Conservation (phyloP, 1,140 invertebrate species). For the Drosophila willistoni region DNA sequence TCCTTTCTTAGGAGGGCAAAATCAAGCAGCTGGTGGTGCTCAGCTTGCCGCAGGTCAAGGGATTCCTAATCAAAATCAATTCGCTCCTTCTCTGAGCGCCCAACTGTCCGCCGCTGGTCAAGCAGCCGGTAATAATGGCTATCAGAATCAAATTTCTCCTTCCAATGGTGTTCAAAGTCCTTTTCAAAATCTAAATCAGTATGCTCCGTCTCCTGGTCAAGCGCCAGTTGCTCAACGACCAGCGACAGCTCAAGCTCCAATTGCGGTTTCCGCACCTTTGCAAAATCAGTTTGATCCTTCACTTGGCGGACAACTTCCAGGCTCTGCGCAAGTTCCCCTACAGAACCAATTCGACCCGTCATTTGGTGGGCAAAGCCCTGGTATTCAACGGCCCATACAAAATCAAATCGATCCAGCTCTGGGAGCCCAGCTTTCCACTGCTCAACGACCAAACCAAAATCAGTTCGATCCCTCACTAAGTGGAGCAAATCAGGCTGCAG, state of each 20-base stretch:
- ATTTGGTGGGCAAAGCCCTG: constrained; percentile 7
- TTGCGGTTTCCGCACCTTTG: constrained; percentile 8
- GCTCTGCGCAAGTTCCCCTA: constrained; percentile 25
- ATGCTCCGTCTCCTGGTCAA: constrained; percentile 20
- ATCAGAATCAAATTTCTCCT: constrained; percentile 36
- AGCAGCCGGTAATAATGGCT: constrained; percentile 20
- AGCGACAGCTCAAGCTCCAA: background rate
- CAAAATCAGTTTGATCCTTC: constrained; percentile 27
- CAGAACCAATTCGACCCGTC: constrained; percentile 38
- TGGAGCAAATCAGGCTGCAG: constrained; percentile 15
- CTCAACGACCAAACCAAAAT: constrained; percentile 29
- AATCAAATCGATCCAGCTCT: constrained; percentile 19
- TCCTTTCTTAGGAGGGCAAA: constrained; percentile 34
- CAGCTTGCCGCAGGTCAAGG: constrained; percentile 19
- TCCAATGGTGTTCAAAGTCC: constrained; percentile 42
- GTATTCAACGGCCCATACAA: constrained; percentile 11
- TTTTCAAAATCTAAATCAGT: constrained; percentile 25
- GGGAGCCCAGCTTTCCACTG: constrained; percentile 35
- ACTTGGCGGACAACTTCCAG: constrained; percentile 25
- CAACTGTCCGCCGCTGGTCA: constrained; percentile 12
- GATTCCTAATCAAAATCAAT: constrained; percentile 42
- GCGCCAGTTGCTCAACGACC: constrained; percentile 30
- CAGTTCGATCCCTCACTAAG: background rate
- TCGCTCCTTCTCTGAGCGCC: constrained; percentile 25
- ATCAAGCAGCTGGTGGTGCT: constrained; percentile 16